Base-by-base conservation (phyloP, 2,888 invertebrate species). In the Argyresthia albistria region DNA sequence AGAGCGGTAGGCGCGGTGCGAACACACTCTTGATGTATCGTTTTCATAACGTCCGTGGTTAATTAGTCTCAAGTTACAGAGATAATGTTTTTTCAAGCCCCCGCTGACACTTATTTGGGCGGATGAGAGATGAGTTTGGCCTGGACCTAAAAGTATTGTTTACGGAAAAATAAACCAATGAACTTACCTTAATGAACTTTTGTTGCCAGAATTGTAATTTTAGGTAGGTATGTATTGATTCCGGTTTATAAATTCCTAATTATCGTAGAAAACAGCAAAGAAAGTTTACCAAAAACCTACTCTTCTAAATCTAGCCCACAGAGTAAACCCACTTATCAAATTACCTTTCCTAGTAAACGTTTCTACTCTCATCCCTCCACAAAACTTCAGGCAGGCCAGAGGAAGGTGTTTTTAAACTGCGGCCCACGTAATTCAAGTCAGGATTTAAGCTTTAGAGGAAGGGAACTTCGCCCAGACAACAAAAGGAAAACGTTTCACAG, bases 61-160 rank as follows among this genome's bases (percentile, higher is more conserved):
- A 80, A 82, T 81, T 81, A 81, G 80, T 79, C 71, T 81, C 78
- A 70, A 74, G 77, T 81, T 79, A 79, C 79, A 73, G 66, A 66
- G 72, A 72, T 73, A 78, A 77, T 77, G 67, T 79, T 78, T 73
- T 76, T 73, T 68, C 65, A 57, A 59, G 59, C 64, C 58, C 55
- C 57, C 53, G 47, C 61, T 51, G 51, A 51, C 51, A 51, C 43
- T 42, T 45, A 51, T 51, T 51, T 51, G 51, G 58, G 58, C 56
- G 54, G 55, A 49, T 52, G 54, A 52, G 58, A 56, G 53, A 58
- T 58, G 57, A 58, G 55, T 56, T 54, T 56, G 15, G 36, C 49
- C 54, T 54, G 54, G 47, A 43, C 46, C 53, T 51, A 54, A 55
- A 54, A 55, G 55, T 59, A 43, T 55, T 12, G 12, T 42, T 12